These are phyloP conservation scores for Ormyrus rosae DNA, from an alignment of 2,888 invertebrate species.

Conservation along the genomic window DNA sequence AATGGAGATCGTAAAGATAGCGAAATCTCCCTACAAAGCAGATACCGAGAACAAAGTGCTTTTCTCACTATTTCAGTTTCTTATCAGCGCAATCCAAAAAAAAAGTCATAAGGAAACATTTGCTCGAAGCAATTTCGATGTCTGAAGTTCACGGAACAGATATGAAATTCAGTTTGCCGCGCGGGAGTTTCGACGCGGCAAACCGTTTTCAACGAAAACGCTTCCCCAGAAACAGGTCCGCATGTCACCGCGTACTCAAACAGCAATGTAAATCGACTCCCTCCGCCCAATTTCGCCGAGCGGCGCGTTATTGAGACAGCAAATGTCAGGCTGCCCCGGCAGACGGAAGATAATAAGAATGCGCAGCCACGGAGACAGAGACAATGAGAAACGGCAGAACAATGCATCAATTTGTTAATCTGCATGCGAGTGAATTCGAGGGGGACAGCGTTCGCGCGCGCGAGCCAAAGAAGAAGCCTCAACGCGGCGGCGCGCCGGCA, in stretches of 20 bases:
- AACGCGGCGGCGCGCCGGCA: too few relatives aligned
- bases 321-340: slow-evolving; percentile 29
- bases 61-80: slow-evolving; percentile 37
- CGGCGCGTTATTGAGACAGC: slow-evolving; percentile 26
- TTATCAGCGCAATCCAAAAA: slow-evolving; percentile 20
- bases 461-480: too few relatives aligned
- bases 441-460: not conserved
- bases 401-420: slow-evolving; percentile 55
- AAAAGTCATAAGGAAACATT: not conserved
- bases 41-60: slow-evolving; percentile 39
- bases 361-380: not conserved
- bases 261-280: not conserved
- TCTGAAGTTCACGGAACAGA: not conserved
- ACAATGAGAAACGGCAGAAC: slow-evolving; percentile 42
- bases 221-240: not conserved
- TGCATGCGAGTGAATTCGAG: slow-evolving; percentile 30
- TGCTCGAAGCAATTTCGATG: not conserved
- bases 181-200: too few relatives aligned
- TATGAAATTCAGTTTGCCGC: not conserved
- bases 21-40: slow-evolving; percentile 22
- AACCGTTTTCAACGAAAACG: too few relatives aligned
- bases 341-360: not conserved
- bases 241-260: not conserved
- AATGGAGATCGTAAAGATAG: slow-evolving; percentile 17
- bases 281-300: slow-evolving; percentile 39